A percentile compares a stretch with the other conserved stretches of the same genome.
Conservation (phyloP, 2,113 vertebrate genomes). For the Seriola rivoliana region DNA sequence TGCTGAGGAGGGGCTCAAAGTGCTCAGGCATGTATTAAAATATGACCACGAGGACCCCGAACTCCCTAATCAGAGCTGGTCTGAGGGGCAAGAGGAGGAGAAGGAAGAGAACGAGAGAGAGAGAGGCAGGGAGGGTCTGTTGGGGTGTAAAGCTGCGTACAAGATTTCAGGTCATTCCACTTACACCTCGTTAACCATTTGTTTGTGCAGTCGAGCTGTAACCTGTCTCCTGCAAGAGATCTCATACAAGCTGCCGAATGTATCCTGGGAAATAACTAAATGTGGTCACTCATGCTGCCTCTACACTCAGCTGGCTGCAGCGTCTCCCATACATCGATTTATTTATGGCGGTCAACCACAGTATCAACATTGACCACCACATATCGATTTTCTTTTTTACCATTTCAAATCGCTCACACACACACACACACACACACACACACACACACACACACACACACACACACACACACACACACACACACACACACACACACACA, state of each 20-base stretch:
- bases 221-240: slow-evolving; percentile 39
- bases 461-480: too few species aligned
- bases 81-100: slow-evolving; percentile 17
- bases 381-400: too few species aligned
- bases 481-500: too few species aligned
- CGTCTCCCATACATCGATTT: too few species aligned
- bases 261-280: neutral
- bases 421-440: too few species aligned
- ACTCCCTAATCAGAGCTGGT: slow-evolving; percentile 57
- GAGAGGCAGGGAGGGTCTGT: slow-evolving; percentile 8
- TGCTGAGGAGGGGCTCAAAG: slow-evolving; percentile 54
- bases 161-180: slow-evolving; percentile 57
- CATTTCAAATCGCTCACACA: too few species aligned
- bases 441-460: too few species aligned
- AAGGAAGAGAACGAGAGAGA: neutral
- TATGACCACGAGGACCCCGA: slow-evolving; percentile 63
- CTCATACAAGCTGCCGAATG: slow-evolving; percentile 1
- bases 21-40: slow-evolving; percentile 64
- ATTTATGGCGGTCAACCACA: too few species aligned
- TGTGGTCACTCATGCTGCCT: neutral
- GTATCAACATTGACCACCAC: too few species aligned
- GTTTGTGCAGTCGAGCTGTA: slow-evolving; percentile 40
- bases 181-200: slow-evolving; percentile 58
- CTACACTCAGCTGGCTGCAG: neutral
- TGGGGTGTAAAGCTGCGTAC: slow-evolving; percentile 31